Evolutionary conservation across 2,797 vertebrate genomes (phyloP), one percentile per base, ranked within the genome.

Genomic region (Typhlichthys subterraneus): DNA sequence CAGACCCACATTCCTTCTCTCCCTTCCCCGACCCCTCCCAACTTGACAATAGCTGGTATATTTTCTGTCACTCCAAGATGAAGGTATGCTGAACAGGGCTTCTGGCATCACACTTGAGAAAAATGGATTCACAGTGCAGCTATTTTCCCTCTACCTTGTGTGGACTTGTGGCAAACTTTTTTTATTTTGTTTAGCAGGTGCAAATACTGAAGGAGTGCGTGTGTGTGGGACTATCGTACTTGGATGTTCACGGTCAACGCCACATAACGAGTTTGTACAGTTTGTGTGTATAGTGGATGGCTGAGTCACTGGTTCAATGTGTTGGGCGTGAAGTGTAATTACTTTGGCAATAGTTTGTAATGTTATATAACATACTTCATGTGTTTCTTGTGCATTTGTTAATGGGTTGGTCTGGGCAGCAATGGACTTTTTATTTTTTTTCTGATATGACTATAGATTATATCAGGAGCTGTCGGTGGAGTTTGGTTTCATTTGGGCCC

Each of bases 31-130:
- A 77, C 29, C 45, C 17, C 55, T 42, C 55, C 38, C 38, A 42
- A 57, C 38, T 11, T 12, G 12, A 71, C 77, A 75, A 72, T 77
- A 69, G 80, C 73, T 84, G 71, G 65, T 65, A 75, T 38, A 51
- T 46, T 69, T 67, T 72, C 56, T 45, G 66, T 84, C 76, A 65
- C 82, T 48, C 70, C 74, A 72, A 93, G 76, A 87, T 91, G 91
- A 82, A 42, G 7, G 38, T 42, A 8, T 8, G 88, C 80, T 77
- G 38, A 81, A 57, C 61, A 78, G 94, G 93, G 91, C 93, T 95
- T 99, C 96, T 97, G 98, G 95, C 96, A 98, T 98, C 94, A 98
- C 96, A 95, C 93, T 95, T 92, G 81, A 87, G 92, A 95, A 92
- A 17, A 88, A 91, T 96, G 95, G 95, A 90, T 92, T 96, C 95